These are phyloP conservation scores for Vandiemenella viatica DNA, from an alignment of 2,888 invertebrate genomes.

Conservation along the genomic window DNA sequence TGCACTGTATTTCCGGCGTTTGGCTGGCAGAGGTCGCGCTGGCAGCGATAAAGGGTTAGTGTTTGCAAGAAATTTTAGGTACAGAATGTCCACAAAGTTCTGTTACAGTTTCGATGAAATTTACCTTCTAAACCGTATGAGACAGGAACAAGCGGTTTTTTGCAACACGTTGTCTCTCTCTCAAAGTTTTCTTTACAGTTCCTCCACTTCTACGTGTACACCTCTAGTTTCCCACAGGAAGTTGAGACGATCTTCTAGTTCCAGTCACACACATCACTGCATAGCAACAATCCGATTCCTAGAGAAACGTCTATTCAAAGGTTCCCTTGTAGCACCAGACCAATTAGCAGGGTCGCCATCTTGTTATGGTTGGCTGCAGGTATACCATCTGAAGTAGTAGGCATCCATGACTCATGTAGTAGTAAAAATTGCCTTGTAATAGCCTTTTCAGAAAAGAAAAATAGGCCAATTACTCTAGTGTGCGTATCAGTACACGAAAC, in stretches of 20 bases:
- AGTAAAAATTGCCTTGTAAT: too few relatives aligned
- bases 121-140: background rate
- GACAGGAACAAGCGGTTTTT: background rate
- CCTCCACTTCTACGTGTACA: background rate
- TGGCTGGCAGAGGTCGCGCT: too few relatives aligned
- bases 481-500: background rate
- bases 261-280: background rate
- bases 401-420: background rate
- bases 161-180: background rate
- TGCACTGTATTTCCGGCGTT: too few relatives aligned
- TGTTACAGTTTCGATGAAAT: background rate
- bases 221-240: background rate
- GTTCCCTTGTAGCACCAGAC: background rate
- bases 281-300: background rate
- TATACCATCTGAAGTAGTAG: background rate
- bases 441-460: background rate
- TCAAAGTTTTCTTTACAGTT: background rate
- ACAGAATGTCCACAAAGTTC: background rate
- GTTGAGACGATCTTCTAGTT: background rate
- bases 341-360: too few relatives aligned
- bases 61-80: too few relatives aligned
- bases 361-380: too few relatives aligned
- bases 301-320: background rate
- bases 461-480: background rate
- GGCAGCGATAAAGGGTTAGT: too few relatives aligned